A percentile compares a stretch with the other conserved stretches of the same genome.
phyloP scores from a whole-genome alignment of 2,888 invertebrate species.

The Lysandra bellargus region DNA sequence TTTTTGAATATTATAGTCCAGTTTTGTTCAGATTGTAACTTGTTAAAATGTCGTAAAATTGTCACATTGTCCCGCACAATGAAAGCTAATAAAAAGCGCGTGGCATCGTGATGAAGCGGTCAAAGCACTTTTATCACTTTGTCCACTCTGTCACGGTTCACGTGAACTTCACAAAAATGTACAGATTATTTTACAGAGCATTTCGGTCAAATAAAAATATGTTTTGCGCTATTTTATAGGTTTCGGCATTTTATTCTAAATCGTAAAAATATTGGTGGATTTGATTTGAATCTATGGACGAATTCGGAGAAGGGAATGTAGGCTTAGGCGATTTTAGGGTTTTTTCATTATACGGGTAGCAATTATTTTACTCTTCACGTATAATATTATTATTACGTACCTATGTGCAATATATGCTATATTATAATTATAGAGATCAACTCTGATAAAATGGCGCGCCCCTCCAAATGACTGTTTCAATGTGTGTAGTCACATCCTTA shows the following conservation, averaged over 20 bases:
- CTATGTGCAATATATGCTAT: no score
- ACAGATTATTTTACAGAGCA: constrained; percentile 17
- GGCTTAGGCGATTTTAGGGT: no score
- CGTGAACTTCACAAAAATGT: constrained; percentile 16
- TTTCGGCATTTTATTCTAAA: not conserved
- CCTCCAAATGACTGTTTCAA: no score
- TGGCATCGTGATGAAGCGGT: constrained; percentile 7
- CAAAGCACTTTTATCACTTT: constrained; percentile 17
- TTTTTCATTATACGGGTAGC: no score
- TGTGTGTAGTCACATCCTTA: no score
- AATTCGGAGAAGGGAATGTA: not conserved
- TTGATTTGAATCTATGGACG: not conserved
- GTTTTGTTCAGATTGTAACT: not conserved
- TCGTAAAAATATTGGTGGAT: not conserved
- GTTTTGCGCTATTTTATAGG: not conserved
- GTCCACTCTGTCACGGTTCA: constrained; percentile 15
- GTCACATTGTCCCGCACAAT: constrained; percentile 11
- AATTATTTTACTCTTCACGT: no score
- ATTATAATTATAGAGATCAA: no score
- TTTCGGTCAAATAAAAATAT: constrained; percentile 13
- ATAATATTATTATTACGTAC: no score
- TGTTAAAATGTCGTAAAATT: constrained; percentile 19
- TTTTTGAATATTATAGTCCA: not conserved
- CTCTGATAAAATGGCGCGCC: no score
- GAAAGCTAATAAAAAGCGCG: constrained; percentile 16